Evolutionary conservation across 2,888 invertebrate genomes (phyloP).

Genomic region (Auanema sp.): DNA sequence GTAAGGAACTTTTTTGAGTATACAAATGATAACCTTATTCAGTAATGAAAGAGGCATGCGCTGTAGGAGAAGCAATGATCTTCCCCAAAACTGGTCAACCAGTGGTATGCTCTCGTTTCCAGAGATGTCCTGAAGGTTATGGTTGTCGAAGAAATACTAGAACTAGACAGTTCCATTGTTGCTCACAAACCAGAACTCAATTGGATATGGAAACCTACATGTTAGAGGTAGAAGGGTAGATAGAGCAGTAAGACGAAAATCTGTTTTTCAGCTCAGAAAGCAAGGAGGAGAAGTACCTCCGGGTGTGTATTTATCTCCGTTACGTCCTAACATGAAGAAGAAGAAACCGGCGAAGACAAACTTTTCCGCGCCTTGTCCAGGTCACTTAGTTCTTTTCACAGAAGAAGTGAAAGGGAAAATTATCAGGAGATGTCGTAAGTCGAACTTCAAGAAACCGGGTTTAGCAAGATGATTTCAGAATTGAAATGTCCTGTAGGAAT

Average conservation of each 20-base stretch:
- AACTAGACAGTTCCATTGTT: constrained; percentile 39
- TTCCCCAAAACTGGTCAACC: constrained; percentile 40
- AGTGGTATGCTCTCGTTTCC: constrained; percentile 37
- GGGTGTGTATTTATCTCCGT: not conserved
- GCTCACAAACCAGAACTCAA: constrained; percentile 26
- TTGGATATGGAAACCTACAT: constrained; percentile 39
- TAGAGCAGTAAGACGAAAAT: too few relatives aligned
- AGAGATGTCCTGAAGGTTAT: constrained; percentile 37
- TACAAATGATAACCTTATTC: constrained; percentile 8
- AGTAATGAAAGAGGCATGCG: constrained; percentile 38
- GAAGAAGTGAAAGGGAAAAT: constrained; percentile 37
- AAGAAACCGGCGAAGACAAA: constrained; percentile 1
- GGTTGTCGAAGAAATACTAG: constrained; percentile 32
- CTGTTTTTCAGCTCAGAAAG: not conserved
- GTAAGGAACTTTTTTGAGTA: constrained; percentile 7
- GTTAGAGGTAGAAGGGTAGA: constrained; percentile 22
- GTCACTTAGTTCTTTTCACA: constrained; percentile 38
- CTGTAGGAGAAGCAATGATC: constrained; percentile 35
- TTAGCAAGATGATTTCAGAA: not conserved
- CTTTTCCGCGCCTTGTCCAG: constrained; percentile 22
- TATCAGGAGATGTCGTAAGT: constrained; percentile 45
- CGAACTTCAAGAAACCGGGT: too few relatives aligned
- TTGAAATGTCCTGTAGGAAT: too few relatives aligned
- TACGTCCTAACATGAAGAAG: constrained; percentile 15
- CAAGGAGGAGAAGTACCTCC: not conserved